These are phyloP conservation scores for Tachina fera DNA, from an alignment of 2,888 invertebrate genomes.

Conservation along the genomic window DNA sequence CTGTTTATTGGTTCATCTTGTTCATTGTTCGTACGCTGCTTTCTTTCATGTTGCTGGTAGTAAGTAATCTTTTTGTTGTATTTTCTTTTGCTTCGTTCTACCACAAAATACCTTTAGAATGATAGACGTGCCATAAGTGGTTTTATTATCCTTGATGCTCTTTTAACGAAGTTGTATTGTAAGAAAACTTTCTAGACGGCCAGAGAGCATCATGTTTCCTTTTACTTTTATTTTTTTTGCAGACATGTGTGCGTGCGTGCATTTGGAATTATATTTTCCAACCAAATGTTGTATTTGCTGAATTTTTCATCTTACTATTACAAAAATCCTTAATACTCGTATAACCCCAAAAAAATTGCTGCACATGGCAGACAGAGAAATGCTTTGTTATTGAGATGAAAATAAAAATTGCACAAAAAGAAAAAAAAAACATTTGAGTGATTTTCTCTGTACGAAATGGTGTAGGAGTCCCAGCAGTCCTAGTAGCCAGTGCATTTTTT, in stretches of 20 bases:
- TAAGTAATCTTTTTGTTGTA: neutral
- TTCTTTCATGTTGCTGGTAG: constrained; percentile 34
- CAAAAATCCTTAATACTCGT: constrained; percentile 53
- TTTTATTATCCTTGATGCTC: constrained; percentile 70
- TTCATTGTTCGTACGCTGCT: constrained; percentile 33
- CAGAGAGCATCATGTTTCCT: constrained; percentile 58
- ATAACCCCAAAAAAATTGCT: constrained; percentile 46
- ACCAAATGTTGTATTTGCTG: constrained; percentile 34
- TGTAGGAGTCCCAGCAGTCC: neutral
- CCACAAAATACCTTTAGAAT: constrained; percentile 70
- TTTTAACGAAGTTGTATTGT: constrained; percentile 70
- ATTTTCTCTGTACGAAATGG: neutral
- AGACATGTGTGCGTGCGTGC: constrained; percentile 10
- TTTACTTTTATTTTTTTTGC: neutral
- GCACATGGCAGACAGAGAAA: constrained; percentile 40
- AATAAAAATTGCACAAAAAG: constrained; percentile 16
- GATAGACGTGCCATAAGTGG: constrained; percentile 71
- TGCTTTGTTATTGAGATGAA: constrained; percentile 45
- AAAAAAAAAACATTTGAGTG: constrained; percentile 25
- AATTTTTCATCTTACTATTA: constrained; percentile 47
- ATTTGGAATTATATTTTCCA: constrained; percentile 21
- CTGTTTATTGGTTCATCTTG: constrained; percentile 36
- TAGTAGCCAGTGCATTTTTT: neutral
- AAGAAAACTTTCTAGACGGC: constrained; percentile 70
- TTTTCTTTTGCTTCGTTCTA: constrained; percentile 12